A percentile compares a stretch with the other conserved stretches of the same genome.
Conservation (phyloP, 2,113 vertebrate species). For the Steatornis caripensis region DNA sequence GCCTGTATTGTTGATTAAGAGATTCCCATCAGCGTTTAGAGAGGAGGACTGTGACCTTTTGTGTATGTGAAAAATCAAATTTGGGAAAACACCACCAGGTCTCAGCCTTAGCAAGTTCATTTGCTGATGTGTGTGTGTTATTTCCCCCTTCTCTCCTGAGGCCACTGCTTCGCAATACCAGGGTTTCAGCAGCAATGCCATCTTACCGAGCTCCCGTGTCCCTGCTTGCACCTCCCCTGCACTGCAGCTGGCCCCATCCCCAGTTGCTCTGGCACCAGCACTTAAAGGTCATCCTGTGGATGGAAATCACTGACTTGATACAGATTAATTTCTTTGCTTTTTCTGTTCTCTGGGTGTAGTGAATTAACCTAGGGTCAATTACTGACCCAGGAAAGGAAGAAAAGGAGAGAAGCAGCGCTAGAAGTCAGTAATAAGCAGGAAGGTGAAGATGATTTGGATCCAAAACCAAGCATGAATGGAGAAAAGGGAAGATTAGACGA, state of each 20-base stretch:
- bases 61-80: background rate
- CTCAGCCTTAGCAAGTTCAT: background rate
- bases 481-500: background rate
- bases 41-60: background rate
- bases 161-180: background rate
- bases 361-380: background rate
- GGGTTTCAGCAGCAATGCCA: background rate
- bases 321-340: background rate
- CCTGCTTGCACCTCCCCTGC: background rate
- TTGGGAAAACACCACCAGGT: background rate
- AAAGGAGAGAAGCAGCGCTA: background rate
- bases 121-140: background rate
- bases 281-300: background rate
- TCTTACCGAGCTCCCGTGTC: background rate
- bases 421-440: background rate
- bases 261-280: background rate
- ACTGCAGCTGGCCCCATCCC: background rate
- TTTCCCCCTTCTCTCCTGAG: background rate
- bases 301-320: background rate
- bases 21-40: background rate
- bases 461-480: background rate
- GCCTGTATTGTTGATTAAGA: background rate
- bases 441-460: background rate
- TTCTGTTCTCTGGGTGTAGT: background rate
- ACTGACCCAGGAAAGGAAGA: background rate